Percentiles rank a stretch among this genome's conserved stretches.
Conservation (phyloP, 2,113 vertebrate species). For the Passer montanus region DNA sequence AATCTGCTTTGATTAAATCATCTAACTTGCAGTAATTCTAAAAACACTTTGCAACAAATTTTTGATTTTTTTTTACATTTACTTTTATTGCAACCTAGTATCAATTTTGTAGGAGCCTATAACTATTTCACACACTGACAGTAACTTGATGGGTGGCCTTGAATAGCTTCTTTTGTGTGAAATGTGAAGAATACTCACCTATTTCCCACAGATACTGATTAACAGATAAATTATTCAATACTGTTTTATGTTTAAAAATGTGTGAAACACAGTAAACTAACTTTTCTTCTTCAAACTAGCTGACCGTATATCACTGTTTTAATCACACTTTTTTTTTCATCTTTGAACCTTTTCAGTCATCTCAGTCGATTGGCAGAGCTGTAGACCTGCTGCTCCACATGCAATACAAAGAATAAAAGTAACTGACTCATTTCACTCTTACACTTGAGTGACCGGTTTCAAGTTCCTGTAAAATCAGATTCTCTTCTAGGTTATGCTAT, state of each 20-base stretch:
- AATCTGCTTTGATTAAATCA: neutral
- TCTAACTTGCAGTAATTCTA: neutral
- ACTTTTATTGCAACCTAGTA: neutral
- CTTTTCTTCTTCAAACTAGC: neutral
- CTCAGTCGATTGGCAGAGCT: neutral
- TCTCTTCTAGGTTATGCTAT: neutral
- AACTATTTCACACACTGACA: neutral
- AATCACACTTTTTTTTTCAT: neutral
- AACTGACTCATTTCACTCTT: neutral
- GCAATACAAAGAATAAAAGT: neutral
- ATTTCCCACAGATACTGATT: neutral
- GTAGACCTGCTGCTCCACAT: neutral
- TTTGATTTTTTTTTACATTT: neutral
- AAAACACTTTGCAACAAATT: neutral
- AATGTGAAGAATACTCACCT: constrained; percentile 35
- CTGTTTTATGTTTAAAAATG: neutral
- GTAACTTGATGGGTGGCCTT: neutral
- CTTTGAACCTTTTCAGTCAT: neutral
- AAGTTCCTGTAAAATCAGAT: neutral
- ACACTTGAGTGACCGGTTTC: neutral
- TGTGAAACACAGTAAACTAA: neutral
- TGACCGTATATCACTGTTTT: neutral
- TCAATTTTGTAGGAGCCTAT: neutral
- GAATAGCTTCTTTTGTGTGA: neutral
- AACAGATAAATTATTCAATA: neutral